Evolutionary conservation across 2,888 invertebrate species (phyloP).

Genomic region (Thalpophila matura): DNA sequence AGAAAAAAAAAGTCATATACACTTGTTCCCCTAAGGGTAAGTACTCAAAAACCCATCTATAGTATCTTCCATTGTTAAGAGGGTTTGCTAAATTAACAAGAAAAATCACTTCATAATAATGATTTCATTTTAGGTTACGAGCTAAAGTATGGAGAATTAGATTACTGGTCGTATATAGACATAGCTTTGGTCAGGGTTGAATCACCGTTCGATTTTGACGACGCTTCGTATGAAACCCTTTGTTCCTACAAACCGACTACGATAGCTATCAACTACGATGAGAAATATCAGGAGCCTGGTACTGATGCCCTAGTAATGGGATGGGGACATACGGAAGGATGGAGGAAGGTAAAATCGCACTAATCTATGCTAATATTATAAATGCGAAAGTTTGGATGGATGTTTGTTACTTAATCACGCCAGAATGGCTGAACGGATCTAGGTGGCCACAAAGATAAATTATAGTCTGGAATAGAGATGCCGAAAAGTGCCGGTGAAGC

Average conservation of each 20-base stretch:
- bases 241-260: constrained; percentile 67
- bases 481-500: no score
- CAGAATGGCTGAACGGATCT: no score
- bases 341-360: constrained; percentile 65
- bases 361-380: no score
- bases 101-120: no score
- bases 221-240: background rate
- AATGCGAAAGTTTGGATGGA: no score
- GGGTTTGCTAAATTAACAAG: no score
- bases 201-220: constrained; percentile 61
- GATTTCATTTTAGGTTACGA: constrained; percentile 66
- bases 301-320: constrained; percentile 65
- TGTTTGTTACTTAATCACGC: no score
- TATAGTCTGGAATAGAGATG: no score
- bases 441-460: no score
- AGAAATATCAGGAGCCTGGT: constrained; percentile 57
- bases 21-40: constrained; percentile 37
- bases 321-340: constrained; percentile 65
- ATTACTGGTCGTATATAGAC: constrained; percentile 73
- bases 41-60: background rate
- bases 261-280: constrained; percentile 67
- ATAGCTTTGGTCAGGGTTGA: constrained; percentile 75
- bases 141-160: constrained; percentile 64
- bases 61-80: background rate
- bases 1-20: constrained; percentile 67